Evolutionary conservation across 2,113 vertebrate genomes (phyloP).

Genomic region (Cynocephalus volans): DNA sequence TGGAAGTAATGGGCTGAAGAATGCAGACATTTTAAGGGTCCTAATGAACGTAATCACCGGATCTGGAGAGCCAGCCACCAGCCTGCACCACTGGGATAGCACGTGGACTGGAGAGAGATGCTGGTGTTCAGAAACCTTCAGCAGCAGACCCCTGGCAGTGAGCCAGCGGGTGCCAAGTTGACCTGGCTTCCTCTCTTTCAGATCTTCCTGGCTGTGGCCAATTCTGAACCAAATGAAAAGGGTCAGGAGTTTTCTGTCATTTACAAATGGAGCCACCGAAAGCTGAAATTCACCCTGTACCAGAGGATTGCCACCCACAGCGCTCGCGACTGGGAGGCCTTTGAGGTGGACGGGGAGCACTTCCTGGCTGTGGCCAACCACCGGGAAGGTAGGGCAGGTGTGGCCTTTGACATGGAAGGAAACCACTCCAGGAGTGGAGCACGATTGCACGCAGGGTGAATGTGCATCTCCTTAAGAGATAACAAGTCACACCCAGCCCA

Average conservation of each 20-base stretch:
- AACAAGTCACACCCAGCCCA: fast-evolving
- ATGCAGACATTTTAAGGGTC: fast-evolving
- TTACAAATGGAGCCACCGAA: slow-evolving; percentile 96
- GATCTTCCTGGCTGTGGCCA: slow-evolving; percentile 96
- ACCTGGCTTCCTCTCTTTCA: slow-evolving; percentile 83
- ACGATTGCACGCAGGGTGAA: fast-evolving
- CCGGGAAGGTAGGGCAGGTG: slow-evolving; percentile 91
- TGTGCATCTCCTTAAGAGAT: too few species aligned
- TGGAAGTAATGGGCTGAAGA: fast-evolving
- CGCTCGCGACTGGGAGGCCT: slow-evolving; percentile 98
- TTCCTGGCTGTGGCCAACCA: slow-evolving; percentile 98
- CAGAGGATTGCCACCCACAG: slow-evolving; percentile 95
- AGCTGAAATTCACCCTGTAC: slow-evolving; percentile 91
- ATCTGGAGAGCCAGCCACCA: fast-evolving
- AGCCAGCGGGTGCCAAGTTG: fast-evolving
- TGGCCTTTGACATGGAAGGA: fast-evolving
- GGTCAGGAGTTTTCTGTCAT: slow-evolving; percentile 94
- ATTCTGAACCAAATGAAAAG: slow-evolving; percentile 89
- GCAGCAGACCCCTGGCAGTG: fast-evolving
- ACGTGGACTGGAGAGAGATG: too few species aligned
- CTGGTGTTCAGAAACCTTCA: fast-evolving
- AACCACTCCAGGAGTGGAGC: fast-evolving
- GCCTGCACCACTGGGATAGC: fast-evolving
- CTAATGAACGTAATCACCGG: fast-evolving
- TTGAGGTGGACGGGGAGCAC: slow-evolving; percentile 92